Base-by-base conservation (phyloP, 2,113 vertebrate species). In the Pithys albifrons region DNA sequence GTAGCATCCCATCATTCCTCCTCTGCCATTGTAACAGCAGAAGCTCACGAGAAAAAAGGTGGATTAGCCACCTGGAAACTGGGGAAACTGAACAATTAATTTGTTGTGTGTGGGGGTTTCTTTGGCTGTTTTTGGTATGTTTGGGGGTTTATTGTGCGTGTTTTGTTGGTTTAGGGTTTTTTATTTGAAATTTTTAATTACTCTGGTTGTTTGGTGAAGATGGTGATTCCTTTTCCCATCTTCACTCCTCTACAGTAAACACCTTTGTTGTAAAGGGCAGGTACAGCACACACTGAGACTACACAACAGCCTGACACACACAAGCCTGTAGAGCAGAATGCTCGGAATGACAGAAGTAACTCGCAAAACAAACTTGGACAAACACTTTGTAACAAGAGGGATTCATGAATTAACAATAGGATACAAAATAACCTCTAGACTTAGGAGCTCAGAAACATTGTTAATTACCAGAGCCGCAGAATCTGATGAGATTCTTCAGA, bases 331-430 rank as follows among this genome's bases (percentile, higher is more conserved):
- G 52, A 61, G 12, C 31, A 67, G 27, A 76, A 85, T 0, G 1
- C 27, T 24, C 10, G 3, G 27, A 69, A 48, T 19, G 57, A 41
- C 9, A 71, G 51, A 84, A 81, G 27, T 31, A 62, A 77, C n/a
- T 48, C 19, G 15, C 8, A 48, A 59, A 78, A 62, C 16, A 73
- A 86, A 81, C 23, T 25, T 20, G 20, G 19, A 61, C 19, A 49
- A 55, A 76, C 18, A 61, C 28, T 49, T 67, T 62, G 18, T 23
- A 84, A 61, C 46, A 59, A 4, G 2, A 14, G 86, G 2, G 15
- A 14, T 0, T 0, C 6, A 17, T 18, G 22, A 87, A 65, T 48
- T 73, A 67, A 28, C 5, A 18, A 4, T 7, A 31, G 10, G 31
- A 73, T 64, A 71, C 57, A 86, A 92, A 92, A 86, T 35, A 82